These are phyloP conservation scores for Cactoblastis cactorum DNA, from an alignment of 2,888 invertebrate species.

Conservation along the genomic window DNA sequence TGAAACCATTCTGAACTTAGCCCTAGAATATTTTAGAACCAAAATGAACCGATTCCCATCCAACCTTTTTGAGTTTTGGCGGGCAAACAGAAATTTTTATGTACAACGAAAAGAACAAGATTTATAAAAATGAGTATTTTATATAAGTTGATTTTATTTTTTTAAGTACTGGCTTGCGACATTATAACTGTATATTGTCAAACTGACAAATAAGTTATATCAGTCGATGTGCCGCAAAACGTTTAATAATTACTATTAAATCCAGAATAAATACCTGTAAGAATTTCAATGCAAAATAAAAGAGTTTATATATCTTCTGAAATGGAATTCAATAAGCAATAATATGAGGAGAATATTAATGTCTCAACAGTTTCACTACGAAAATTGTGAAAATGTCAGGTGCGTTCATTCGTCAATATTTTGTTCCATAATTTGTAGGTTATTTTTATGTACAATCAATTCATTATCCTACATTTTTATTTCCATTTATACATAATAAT, in stretches of 20 bases:
- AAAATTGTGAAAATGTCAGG: conserved; percentile 66
- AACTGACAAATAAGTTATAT: background rate
- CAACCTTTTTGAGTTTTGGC: too few relatives aligned
- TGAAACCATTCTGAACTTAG: too few relatives aligned
- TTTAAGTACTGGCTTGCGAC: background rate
- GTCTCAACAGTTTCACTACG: conserved; percentile 39
- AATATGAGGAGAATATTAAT: conserved; percentile 14
- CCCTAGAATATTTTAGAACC: too few relatives aligned
- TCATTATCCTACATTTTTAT: too few relatives aligned
- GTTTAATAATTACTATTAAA: background rate
- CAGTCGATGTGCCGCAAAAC: background rate
- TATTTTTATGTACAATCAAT: conserved; percentile 6
- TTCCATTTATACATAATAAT: too few relatives aligned
- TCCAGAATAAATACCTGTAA: conserved; percentile 2
- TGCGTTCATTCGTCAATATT: conserved; percentile 24
- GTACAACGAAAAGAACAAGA: too few relatives aligned
- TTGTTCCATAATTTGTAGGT: conserved; percentile 14
- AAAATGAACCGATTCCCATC: too few relatives aligned
- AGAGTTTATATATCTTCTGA: conserved; percentile 29
- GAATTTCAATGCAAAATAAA: conserved; percentile 5
- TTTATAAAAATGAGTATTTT: too few relatives aligned
- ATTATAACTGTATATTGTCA: background rate
- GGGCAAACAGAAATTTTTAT: too few relatives aligned
- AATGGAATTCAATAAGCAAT: conserved; percentile 46
- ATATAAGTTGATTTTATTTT: background rate